A percentile compares a stretch with the other conserved stretches of the same genome.
phyloP scores from a whole-genome alignment of 2,113 vertebrate species.

The Sebastes fasciatus region DNA sequence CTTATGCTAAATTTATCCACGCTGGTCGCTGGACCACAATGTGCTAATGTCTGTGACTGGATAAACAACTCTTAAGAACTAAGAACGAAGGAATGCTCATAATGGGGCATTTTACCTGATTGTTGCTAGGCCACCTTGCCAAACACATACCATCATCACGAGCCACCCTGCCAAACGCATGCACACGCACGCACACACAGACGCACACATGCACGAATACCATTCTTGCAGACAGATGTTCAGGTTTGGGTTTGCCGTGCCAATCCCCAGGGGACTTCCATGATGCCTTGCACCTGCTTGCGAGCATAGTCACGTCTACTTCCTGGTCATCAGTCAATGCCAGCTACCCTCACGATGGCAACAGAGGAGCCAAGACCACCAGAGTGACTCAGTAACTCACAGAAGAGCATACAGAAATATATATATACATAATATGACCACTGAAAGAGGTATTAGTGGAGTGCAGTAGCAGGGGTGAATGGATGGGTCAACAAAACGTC shows the following conservation, averaged over 20 bases:
- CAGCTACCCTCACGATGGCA: slow-evolving; percentile 18
- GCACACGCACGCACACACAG: not conserved
- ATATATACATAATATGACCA: not conserved
- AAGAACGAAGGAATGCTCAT: slow-evolving; percentile 66
- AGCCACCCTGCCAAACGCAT: slow-evolving; percentile 48
- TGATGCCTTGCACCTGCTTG: slow-evolving; percentile 70
- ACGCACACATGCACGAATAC: not conserved
- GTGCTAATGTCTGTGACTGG: slow-evolving; percentile 52
- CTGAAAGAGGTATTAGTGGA: not conserved
- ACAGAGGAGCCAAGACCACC: slow-evolving; percentile 34
- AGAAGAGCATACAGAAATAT: not conserved
- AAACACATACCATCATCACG: slow-evolving; percentile 55
- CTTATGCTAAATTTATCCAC: slow-evolving; percentile 50
- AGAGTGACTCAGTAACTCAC: slow-evolving; percentile 3
- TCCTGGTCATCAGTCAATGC: slow-evolving; percentile 63
- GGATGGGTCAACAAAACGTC: not conserved
- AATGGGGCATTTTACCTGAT: slow-evolving; percentile 78
- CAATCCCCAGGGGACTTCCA: slow-evolving; percentile 34
- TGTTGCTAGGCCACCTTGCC: slow-evolving; percentile 65
- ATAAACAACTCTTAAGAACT: slow-evolving; percentile 51
- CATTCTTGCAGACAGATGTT: slow-evolving; percentile 63
- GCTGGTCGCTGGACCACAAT: not conserved
- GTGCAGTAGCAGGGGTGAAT: not conserved
- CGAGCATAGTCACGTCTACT: slow-evolving; percentile 34
- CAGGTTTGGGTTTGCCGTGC: slow-evolving; percentile 32